Evolutionary conservation across 2,888 invertebrate species (phyloP).

Genomic region (Eupithecia exiguata): DNA sequence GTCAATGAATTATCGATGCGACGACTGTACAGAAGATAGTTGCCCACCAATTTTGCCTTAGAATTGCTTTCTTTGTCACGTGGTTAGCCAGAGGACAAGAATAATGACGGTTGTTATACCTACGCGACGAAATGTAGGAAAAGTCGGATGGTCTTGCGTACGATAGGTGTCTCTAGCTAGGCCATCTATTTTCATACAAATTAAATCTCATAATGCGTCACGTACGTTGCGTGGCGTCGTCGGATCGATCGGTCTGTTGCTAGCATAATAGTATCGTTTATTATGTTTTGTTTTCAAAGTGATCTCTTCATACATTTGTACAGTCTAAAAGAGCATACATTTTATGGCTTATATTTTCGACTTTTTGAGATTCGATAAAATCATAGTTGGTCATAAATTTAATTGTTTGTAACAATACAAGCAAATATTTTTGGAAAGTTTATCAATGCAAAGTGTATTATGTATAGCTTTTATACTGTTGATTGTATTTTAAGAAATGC

Average conservation of each 20-base stretch:
- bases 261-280: background rate
- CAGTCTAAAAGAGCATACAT: background rate
- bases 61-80: too few relatives aligned
- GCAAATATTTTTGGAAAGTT: conserved; percentile 4
- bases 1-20: too few relatives aligned
- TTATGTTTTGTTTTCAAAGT: background rate
- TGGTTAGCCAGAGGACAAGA: too few relatives aligned
- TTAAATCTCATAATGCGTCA: background rate
- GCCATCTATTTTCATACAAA: background rate
- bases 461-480: background rate
- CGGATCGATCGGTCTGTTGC: background rate
- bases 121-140: too few relatives aligned
- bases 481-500: conserved; percentile 1
- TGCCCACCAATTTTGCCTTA: too few relatives aligned
- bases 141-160: too few relatives aligned
- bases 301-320: background rate
- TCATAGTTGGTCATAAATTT: conserved; percentile 4
- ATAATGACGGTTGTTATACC: too few relatives aligned
- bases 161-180: too few relatives aligned
- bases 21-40: too few relatives aligned
- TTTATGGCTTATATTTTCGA: background rate
- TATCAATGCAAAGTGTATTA: background rate
- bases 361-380: conserved; percentile 1
- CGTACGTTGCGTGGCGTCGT: background rate
- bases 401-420: conserved; percentile 4